A percentile compares a stretch with the other conserved stretches of the same genome.
Evolutionary conservation across 2,113 vertebrate species (phyloP).

Genomic region (Zapus hudsonius): DNA sequence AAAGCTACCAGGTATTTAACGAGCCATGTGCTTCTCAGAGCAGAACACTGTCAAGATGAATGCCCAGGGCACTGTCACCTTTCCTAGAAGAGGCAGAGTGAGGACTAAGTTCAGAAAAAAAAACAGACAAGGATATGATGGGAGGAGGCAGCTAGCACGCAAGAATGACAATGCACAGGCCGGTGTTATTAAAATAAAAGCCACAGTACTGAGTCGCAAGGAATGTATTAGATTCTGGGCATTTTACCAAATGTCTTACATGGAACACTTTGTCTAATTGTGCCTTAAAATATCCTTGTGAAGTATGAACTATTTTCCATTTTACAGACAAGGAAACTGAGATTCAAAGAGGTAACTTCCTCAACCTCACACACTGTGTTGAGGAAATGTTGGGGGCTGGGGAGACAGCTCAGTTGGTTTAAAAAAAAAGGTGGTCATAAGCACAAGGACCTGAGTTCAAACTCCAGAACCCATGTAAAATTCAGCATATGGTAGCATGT

Average conservation of each 20-base stretch:
- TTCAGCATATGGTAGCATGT: too few species aligned
- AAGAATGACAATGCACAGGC: not conserved
- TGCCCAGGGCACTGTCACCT: not conserved
- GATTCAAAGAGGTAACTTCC: not conserved
- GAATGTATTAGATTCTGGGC: not conserved
- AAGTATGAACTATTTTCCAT: not conserved
- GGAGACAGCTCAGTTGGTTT: too few species aligned
- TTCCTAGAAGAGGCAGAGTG: not conserved
- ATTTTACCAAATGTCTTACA: not conserved
- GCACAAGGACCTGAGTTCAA: too few species aligned
- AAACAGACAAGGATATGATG: not conserved
- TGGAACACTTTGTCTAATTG: not conserved
- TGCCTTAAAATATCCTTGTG: not conserved
- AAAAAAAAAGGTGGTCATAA: too few species aligned
- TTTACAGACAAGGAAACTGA: constrained; percentile 5
- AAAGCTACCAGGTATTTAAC: not conserved
- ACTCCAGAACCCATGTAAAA: too few species aligned
- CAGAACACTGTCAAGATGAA: not conserved
- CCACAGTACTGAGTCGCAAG: not conserved
- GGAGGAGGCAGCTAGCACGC: not conserved
- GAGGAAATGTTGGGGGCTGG: too few species aligned
- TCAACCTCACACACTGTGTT: too few species aligned
- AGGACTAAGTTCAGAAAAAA: not conserved
- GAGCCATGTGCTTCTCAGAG: not conserved
- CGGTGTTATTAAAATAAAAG: not conserved